Conservation (phyloP, 2,797 vertebrate genomes). For the Pseudochirops corinnae region DNA sequence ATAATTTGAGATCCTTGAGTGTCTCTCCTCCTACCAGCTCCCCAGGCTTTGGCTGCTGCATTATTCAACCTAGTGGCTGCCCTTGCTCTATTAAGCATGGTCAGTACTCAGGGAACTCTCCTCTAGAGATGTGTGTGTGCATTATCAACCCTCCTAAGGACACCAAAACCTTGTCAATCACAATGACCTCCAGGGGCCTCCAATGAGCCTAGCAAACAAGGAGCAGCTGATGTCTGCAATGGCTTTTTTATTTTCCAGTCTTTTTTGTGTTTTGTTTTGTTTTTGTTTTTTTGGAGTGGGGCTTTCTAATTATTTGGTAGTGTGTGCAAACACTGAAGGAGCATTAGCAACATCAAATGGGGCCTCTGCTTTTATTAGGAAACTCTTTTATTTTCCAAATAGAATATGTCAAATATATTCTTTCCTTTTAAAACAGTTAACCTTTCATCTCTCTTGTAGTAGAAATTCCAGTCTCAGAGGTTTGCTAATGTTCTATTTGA, state of each 20-base stretch:
- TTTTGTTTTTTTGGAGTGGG: slow-evolving; percentile 76
- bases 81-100: slow-evolving; percentile 78
- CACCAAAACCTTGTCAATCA: slow-evolving; percentile 86
- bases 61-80: slow-evolving; percentile 80
- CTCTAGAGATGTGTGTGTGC: slow-evolving; percentile 76
- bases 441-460: slow-evolving; percentile 84
- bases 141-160: slow-evolving; percentile 80
- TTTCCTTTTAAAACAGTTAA: slow-evolving; percentile 87
- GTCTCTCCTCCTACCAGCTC: slow-evolving; percentile 54
- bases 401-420: slow-evolving; percentile 85
- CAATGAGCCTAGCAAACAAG: slow-evolving; percentile 87
- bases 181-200: slow-evolving; percentile 84
- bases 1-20: slow-evolving; percentile 78
- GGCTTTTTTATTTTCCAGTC: slow-evolving; percentile 73
- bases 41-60: slow-evolving; percentile 54
- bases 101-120: slow-evolving; percentile 73
- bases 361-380: slow-evolving; percentile 85
- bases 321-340: slow-evolving; percentile 87
- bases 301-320: slow-evolving; percentile 86
- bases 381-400: slow-evolving; percentile 84
- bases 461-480: slow-evolving; percentile 82
- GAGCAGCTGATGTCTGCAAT: slow-evolving; percentile 77
- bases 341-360: slow-evolving; percentile 84
- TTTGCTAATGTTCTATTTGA: slow-evolving; percentile 85
- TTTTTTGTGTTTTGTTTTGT: slow-evolving; percentile 65